Conservation (phyloP, 2,797 vertebrate species). For the Hyperoplus immaculatus region DNA sequence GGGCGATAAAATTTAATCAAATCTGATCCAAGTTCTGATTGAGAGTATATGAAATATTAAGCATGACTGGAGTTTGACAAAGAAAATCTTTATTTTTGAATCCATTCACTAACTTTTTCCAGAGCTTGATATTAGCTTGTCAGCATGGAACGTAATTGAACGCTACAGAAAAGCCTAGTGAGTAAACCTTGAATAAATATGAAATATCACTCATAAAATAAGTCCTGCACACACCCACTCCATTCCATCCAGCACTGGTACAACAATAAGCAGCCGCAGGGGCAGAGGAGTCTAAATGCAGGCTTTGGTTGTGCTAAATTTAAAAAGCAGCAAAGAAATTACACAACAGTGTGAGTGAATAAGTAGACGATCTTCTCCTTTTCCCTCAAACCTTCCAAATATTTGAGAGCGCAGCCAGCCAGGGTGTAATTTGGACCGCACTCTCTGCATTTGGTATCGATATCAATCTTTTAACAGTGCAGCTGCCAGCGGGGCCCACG, state of each 20-base stretch:
- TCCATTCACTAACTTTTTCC: slow-evolving; percentile 13
- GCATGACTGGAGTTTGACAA: not conserved
- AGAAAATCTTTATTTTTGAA: not conserved
- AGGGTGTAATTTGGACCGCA: slow-evolving; percentile 61
- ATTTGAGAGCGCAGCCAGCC: slow-evolving; percentile 55
- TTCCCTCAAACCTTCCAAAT: slow-evolving; percentile 59
- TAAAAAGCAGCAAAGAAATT: slow-evolving; percentile 57
- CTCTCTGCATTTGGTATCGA: slow-evolving; percentile 52
- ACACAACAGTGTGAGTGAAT: slow-evolving; percentile 48
- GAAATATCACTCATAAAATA: slow-evolving; percentile 21
- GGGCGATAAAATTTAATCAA: not conserved
- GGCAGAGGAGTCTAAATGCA: slow-evolving; percentile 64
- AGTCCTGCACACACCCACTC: slow-evolving; percentile 39
- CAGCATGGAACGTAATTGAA: slow-evolving; percentile 6
- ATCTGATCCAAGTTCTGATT: not conserved
- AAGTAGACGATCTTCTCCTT: slow-evolving; percentile 44
- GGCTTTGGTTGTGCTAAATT: slow-evolving; percentile 58
- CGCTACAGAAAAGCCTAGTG: not conserved
- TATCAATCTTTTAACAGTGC: slow-evolving; percentile 40
- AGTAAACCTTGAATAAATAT: slow-evolving; percentile 30
- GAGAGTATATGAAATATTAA: not conserved
- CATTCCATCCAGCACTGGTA: slow-evolving; percentile 47
- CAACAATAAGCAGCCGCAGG: slow-evolving; percentile 38
- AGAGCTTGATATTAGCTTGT: slow-evolving; percentile 1
- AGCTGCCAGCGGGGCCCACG: slow-evolving; percentile 29